Percentiles rank a stretch among this genome's conserved stretches.
Evolutionary conservation across 1,140 invertebrate genomes (phyloP).

Genomic region (Eumeta japonica): DNA sequence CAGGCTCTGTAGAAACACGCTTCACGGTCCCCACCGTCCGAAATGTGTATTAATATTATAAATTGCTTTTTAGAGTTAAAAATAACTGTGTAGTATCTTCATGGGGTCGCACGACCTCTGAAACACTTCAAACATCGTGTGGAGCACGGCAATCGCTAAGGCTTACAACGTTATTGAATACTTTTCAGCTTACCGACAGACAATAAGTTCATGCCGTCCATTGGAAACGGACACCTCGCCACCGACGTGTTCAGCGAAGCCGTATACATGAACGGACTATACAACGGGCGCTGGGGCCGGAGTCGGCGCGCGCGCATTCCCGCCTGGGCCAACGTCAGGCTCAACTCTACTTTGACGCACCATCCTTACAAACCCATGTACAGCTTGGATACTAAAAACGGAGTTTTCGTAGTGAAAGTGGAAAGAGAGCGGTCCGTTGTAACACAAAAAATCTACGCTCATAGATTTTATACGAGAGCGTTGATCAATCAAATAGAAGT

Average conservation of each 20-base stretch:
- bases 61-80: too few relatives aligned
- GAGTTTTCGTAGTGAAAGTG: constrained; percentile 44
- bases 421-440: constrained; percentile 50
- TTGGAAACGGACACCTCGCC: constrained; percentile 60
- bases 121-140: too few relatives aligned
- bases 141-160: too few relatives aligned
- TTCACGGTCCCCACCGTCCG: too few relatives aligned
- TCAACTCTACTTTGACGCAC: constrained; percentile 46
- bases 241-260: constrained; percentile 60
- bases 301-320: constrained; percentile 60
- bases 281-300: constrained; percentile 55
- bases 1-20: too few relatives aligned
- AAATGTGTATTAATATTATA: too few relatives aligned
- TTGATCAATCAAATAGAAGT: constrained; percentile 59
- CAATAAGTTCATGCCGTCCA: constrained; percentile 57
- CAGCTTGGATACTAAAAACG: constrained; percentile 43
- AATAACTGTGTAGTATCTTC: too few relatives aligned
- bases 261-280: constrained; percentile 60
- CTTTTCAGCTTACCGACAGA: constrained; percentile 53
- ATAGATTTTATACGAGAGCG: constrained; percentile 58
- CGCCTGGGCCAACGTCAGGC: constrained; percentile 58
- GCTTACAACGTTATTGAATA: too few relatives aligned
- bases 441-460: constrained; percentile 57
- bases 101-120: too few relatives aligned
- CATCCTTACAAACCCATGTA: constrained; percentile 36